Percentiles rank a stretch among this genome's conserved stretches.
These are phyloP conservation scores for Tragelaphus scriptus DNA, from an alignment of 2,113 vertebrate genomes.

Conservation along the genomic window DNA sequence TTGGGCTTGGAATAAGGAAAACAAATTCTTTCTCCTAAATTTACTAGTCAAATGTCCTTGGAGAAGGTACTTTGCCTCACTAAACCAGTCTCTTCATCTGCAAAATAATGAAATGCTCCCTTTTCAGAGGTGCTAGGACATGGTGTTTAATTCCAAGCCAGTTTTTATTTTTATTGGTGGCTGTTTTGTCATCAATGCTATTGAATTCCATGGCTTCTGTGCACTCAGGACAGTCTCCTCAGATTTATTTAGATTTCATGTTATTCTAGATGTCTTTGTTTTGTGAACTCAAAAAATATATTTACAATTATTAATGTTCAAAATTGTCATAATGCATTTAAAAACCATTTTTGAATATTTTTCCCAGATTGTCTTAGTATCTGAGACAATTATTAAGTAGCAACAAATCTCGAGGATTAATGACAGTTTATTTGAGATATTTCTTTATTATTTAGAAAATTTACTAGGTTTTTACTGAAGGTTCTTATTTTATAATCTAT, in stretches of 20 bases:
- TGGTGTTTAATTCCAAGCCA: accelerated
- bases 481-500: neutral
- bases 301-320: neutral
- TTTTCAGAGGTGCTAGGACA: neutral
- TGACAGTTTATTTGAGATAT: neutral
- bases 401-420: neutral
- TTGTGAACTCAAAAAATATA: neutral
- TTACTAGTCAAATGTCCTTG: neutral
- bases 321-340: neutral
- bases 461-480: neutral
- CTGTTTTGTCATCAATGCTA: neutral
- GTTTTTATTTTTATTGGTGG: neutral
- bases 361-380: neutral
- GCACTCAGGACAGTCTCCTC: neutral
- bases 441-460: neutral
- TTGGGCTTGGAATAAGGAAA: neutral
- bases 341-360: neutral
- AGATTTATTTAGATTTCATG: neutral
- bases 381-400: neutral
- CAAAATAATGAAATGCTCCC: neutral
- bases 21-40: neutral
- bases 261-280: neutral
- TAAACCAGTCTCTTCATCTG: neutral
- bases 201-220: neutral
- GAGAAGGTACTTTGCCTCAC: neutral